A percentile compares a stretch with the other conserved stretches of the same genome.
Evolutionary conservation across 1,140 invertebrate species (phyloP).

Genomic region (Bombus huntii): DNA sequence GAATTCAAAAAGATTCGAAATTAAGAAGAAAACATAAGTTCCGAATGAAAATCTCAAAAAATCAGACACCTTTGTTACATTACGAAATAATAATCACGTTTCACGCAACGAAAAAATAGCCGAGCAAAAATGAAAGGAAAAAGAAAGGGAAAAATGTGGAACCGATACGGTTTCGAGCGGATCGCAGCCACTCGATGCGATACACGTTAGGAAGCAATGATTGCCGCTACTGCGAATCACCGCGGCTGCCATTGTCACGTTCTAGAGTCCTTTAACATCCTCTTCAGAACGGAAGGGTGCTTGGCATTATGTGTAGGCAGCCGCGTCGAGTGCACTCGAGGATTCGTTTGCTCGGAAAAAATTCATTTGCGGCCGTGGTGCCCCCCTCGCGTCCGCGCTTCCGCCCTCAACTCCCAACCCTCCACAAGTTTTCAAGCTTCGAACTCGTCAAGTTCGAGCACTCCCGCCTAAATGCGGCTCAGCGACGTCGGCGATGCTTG

Average conservation of each 20-base stretch:
- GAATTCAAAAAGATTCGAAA: too few species aligned
- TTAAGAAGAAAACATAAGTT: too few species aligned
- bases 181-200: slow-evolving; percentile 42
- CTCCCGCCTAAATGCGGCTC: slow-evolving; percentile 38
- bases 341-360: slow-evolving; percentile 78
- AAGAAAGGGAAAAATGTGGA: not conserved
- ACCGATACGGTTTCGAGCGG: slow-evolving; percentile 38
- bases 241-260: slow-evolving; percentile 74
- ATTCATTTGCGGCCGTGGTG: slow-evolving; percentile 75
- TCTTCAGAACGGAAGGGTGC: slow-evolving; percentile 69
- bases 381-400: slow-evolving; percentile 24
- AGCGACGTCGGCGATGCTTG: slow-evolving; percentile 43
- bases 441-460: slow-evolving; percentile 56
- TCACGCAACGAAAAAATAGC: not conserved
- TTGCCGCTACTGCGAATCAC: slow-evolving; percentile 69
- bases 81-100: too few species aligned
- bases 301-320: slow-evolving; percentile 73
- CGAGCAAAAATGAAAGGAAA: not conserved
- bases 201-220: slow-evolving; percentile 56
- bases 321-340: slow-evolving; percentile 72
- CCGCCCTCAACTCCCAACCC: slow-evolving; percentile 24
- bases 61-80: too few species aligned
- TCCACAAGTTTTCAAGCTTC: slow-evolving; percentile 57
- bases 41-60: too few species aligned
- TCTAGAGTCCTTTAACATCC: slow-evolving; percentile 72